Evolutionary conservation across 2,888 invertebrate genomes (phyloP), one percentile per base, ranked within the genome.

Genomic region (Cetonia aurata): DNA sequence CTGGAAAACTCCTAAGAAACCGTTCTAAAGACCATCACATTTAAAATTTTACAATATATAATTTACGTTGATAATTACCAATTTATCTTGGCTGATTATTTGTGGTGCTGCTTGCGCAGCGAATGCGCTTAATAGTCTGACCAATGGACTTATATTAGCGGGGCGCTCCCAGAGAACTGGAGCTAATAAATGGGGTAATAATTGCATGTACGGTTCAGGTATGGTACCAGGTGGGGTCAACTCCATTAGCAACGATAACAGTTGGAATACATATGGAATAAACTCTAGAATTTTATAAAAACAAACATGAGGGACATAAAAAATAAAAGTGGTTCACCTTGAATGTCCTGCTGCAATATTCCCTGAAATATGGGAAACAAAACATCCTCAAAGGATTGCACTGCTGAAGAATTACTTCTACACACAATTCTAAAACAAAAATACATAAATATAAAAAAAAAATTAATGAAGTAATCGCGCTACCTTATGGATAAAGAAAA

Each of bases 211-310:
- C 0, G 93, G 91, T 69, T 92, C 93, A 13, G 96, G 94, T 72
- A 92, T 88, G 31, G 87, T 83, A 3, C 87, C 87, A 69, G 78
- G 79, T 37, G 80, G 82, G 17, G 83, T 79, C 71, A 93, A 85
- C 84, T 98, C 98, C 86, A 99, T 88, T 69, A 98, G 86, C 17
- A 98, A 86, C 0, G 98, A 96, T 48, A 99, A 86, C 86, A 99
- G 92, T 94, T 99, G 99, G 84, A 99, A 98, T 56, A 98, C 96
- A 85, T 99, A 99, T 0, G 99, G 99, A 85, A 98, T 94, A 86
- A 99, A 98, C 84, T 99, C 99, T 91, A 88, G 19, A 75, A 77
- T n/a, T 9, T 42, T 37, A 6, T 13, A 9, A 9, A 10, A 6
- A 46, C 8, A 62, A 25, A 62, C 8, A 60, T 3, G 9, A 12